Conservation (phyloP, 2,113 vertebrate genomes). For the Epinephelus cyanopodus region DNA sequence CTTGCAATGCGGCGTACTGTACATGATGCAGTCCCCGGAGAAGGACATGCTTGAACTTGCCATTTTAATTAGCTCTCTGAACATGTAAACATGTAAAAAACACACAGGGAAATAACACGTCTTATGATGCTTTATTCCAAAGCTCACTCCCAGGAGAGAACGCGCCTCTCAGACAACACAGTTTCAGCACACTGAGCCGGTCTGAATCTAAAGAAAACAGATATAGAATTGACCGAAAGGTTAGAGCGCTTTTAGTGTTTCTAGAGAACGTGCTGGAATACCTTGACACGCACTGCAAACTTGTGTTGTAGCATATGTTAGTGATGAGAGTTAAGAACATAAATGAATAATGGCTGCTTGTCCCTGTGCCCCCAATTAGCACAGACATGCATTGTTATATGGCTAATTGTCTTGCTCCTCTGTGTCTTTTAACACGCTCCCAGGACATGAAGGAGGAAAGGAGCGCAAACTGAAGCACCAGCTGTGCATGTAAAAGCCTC, state of each 20-base stretch:
- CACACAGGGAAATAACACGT: slow-evolving; percentile 57
- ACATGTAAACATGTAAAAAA: slow-evolving; percentile 71
- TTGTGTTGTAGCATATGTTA: background rate
- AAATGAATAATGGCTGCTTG: slow-evolving; percentile 51
- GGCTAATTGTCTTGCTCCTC: slow-evolving; percentile 77
- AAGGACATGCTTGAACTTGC: slow-evolving; percentile 74
- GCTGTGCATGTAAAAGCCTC: slow-evolving; percentile 66
- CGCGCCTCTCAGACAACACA: background rate
- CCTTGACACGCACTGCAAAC: background rate
- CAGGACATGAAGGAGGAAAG: slow-evolving; percentile 48
- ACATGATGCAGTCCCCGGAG: slow-evolving; percentile 50
- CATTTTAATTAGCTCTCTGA: slow-evolving; percentile 78
- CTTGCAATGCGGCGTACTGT: slow-evolving; percentile 1
- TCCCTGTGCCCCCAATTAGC: slow-evolving; percentile 74
- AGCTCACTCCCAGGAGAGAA: slow-evolving; percentile 25
- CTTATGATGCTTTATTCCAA: slow-evolving; percentile 40
- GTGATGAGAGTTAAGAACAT: slow-evolving; percentile 10
- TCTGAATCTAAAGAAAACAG: background rate
- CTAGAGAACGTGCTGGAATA: background rate
- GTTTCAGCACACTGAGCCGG: background rate
- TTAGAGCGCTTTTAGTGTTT: background rate
- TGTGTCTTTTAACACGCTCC: slow-evolving; percentile 63
- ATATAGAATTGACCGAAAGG: background rate
- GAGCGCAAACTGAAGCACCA: slow-evolving; percentile 26
- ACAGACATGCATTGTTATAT: slow-evolving; percentile 62